phyloP scores from a whole-genome alignment of 2,888 invertebrate species.

The Oligia fasciuncula region DNA sequence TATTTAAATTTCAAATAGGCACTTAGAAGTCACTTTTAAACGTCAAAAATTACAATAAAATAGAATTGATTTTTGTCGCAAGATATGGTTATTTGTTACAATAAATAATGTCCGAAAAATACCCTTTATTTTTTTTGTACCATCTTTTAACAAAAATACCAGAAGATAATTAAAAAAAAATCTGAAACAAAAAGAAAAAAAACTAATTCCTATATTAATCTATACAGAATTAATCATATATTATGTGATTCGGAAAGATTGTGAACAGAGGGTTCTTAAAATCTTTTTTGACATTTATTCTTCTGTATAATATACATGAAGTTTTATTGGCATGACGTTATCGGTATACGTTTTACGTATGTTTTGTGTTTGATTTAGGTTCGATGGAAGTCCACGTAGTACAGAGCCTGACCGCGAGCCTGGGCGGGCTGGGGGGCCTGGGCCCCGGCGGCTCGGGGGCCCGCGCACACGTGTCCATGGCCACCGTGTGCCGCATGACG shows the following conservation, averaged over 20 bases:
- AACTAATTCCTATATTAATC: background rate
- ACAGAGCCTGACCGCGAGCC: slow-evolving; percentile 96
- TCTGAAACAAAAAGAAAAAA: too few relatives aligned
- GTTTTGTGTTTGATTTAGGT: slow-evolving; percentile 68
- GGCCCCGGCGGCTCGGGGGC: slow-evolving; percentile 42
- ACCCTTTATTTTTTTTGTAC: too few relatives aligned
- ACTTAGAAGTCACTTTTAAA: too few relatives aligned
- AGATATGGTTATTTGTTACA: too few relatives aligned
- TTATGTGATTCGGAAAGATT: background rate
- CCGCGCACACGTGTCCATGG: slow-evolving; percentile 96
- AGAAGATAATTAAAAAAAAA: background rate
- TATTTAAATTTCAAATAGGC: too few relatives aligned
- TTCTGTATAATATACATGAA: background rate
- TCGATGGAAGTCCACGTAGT: slow-evolving; percentile 94
- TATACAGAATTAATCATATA: background rate
- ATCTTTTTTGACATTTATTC: background rate
- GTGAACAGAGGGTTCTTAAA: background rate
- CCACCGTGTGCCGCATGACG: slow-evolving; percentile 97
- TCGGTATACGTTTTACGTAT: background rate
- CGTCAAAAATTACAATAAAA: too few relatives aligned
- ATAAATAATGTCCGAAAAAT: too few relatives aligned
- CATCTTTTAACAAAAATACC: background rate
- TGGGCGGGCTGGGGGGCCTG: slow-evolving; percentile 93
- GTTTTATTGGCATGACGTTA: background rate
- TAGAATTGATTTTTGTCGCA: too few relatives aligned